These are phyloP conservation scores for Cephus runcator DNA, from an alignment of 2,888 invertebrate species.

Conservation along the genomic window DNA sequence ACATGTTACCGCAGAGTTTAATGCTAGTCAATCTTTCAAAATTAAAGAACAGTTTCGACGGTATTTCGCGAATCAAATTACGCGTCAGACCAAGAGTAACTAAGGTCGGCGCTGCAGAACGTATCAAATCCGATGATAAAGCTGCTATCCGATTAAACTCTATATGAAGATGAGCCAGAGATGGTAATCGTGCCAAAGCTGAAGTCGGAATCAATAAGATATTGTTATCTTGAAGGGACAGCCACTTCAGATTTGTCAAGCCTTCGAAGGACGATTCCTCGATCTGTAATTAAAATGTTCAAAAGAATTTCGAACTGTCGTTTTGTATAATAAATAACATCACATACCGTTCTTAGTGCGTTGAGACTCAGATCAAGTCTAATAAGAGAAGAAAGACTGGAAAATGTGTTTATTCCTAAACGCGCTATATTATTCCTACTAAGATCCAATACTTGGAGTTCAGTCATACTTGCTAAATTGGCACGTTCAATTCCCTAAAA, in stretches of 20 bases:
- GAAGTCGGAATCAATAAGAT: conserved; percentile 86
- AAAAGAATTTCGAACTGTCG: not conserved
- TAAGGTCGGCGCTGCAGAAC: conserved; percentile 75
- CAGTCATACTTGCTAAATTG: conserved; percentile 75
- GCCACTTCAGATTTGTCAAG: conserved; percentile 77
- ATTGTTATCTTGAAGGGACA: conserved; percentile 88
- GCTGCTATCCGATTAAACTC: conserved; percentile 91
- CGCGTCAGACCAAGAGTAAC: conserved; percentile 82
- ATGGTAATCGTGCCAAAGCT: conserved; percentile 82
- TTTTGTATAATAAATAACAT: not conserved
- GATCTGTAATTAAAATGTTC: conserved; percentile 69
- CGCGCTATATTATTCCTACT: conserved; percentile 87
- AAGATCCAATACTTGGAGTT: conserved; percentile 81
- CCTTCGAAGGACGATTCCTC: conserved; percentile 91
- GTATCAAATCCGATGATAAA: conserved; percentile 80
- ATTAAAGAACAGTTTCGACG: conserved; percentile 81
- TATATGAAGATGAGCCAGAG: conserved; percentile 77
- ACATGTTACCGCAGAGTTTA: conserved; percentile 83
- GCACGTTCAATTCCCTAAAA: conserved; percentile 81
- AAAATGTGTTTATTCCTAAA: conserved; percentile 84
- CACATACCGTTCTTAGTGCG: conserved; percentile 83
- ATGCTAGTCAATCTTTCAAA: conserved; percentile 78
- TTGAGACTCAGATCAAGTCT: conserved; percentile 88
- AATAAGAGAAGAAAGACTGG: conserved; percentile 76
- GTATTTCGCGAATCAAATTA: conserved; percentile 88